phyloP scores from a whole-genome alignment of 2,797 vertebrate genomes.

The Cheirogaleus major region DNA sequence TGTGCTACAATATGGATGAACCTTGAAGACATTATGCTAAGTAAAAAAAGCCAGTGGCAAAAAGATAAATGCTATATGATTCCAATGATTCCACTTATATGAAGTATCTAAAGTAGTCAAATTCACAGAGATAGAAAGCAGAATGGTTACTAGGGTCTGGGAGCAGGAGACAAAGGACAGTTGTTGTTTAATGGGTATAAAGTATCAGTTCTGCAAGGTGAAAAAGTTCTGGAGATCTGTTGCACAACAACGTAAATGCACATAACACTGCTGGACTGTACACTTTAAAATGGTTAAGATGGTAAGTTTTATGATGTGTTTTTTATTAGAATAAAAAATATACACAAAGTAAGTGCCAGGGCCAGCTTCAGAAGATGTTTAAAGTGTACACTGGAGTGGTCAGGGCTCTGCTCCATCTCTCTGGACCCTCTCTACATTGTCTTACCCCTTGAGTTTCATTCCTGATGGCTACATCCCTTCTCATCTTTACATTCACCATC shows the following conservation, averaged over 20 bases:
- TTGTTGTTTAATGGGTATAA: background rate
- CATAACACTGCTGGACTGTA: background rate
- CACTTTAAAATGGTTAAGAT: background rate
- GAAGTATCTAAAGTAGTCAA: background rate
- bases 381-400: background rate
- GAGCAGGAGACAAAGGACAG: no score
- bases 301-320: background rate
- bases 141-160: background rate
- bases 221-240: background rate
- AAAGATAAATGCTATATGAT: background rate
- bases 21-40: background rate
- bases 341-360: background rate
- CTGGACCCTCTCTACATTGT: background rate
- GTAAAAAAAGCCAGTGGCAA: background rate
- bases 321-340: background rate
- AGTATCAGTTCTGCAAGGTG: background rate
- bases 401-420: no score
- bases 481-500: background rate
- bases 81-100: background rate
- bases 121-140: background rate
- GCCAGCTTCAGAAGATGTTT: background rate
- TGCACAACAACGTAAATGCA: background rate
- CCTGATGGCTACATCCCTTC: background rate
- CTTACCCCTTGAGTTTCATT: background rate
- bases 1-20: background rate